Evolutionary conservation across 2,888 invertebrate genomes (phyloP).

Genomic region (Linnaemya tessellans): DNA sequence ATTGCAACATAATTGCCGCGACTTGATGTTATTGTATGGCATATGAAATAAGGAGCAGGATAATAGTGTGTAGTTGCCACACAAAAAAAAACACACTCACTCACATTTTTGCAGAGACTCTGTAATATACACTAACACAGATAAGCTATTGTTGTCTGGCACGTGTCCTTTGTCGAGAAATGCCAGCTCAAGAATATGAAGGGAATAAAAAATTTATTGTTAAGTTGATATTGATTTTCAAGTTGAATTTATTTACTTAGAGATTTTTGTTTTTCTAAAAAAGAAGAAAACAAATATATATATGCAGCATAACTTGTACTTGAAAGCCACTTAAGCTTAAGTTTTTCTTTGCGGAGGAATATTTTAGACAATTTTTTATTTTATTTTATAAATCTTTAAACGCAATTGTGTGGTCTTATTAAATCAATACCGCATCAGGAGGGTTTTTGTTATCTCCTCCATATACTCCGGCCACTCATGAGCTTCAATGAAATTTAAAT

Average conservation of each 20-base stretch:
- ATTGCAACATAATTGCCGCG: constrained; percentile 64
- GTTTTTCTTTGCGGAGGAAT: constrained; percentile 26
- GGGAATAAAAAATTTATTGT: constrained; percentile 38
- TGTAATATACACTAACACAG: not conserved
- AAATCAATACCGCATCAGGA: constrained; percentile 41
- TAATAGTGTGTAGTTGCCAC: not conserved
- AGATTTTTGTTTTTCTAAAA: not conserved
- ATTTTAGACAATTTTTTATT: not conserved
- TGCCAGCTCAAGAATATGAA: constrained; percentile 5
- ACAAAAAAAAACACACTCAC: not conserved
- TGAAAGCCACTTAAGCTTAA: constrained; percentile 54
- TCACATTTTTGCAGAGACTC: not conserved
- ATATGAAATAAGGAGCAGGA: not conserved
- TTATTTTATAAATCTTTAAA: constrained; percentile 50
- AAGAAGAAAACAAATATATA: not conserved
- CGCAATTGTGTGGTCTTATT: constrained; percentile 62
- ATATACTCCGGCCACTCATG: not conserved
- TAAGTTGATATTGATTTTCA: constrained; percentile 60
- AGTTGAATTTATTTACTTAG: constrained; percentile 51
- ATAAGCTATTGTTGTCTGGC: constrained; percentile 66
- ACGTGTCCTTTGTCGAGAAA: constrained; percentile 59
- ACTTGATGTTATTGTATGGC: constrained; percentile 30
- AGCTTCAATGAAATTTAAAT: constrained; percentile 1
- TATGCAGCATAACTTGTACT: constrained; percentile 47
- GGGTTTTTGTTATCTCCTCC: not conserved